Conservation (phyloP, 92 coral and sea anemone genomes). For the Epizoanthus scotinus region DNA sequence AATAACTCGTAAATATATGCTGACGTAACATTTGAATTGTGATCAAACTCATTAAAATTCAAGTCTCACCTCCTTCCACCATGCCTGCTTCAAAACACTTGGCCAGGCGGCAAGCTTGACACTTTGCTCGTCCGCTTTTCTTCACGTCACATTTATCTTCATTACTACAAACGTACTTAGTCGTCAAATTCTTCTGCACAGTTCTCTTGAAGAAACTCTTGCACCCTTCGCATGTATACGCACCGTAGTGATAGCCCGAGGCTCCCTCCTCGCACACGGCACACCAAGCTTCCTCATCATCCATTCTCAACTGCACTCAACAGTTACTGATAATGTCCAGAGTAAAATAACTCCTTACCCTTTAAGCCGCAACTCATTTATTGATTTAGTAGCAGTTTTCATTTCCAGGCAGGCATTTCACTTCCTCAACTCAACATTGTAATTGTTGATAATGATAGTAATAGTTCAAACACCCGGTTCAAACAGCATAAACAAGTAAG, state of each 20-base stretch:
- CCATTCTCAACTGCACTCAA: neutral
- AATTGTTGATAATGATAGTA: no score
- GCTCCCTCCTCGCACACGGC: constrained; percentile 87
- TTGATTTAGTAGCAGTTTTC: no score
- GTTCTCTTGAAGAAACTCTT: constrained; percentile 97
- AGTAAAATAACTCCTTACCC: no score
- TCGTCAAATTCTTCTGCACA: constrained; percentile 74
- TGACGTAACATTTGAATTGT: no score
- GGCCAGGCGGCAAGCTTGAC: constrained; percentile 89
- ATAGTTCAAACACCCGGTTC: no score
- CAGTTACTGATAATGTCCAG: neutral
- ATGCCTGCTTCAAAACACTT: constrained; percentile 91
- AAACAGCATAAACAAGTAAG: no score
- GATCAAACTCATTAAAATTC: no score
- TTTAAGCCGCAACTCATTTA: no score
- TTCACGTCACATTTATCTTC: constrained; percentile 73
- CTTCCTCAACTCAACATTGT: no score
- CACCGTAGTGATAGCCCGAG: constrained; percentile 97
- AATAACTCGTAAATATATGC: no score
- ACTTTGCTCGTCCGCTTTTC: constrained; percentile 79
- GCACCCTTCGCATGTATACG: constrained; percentile 96
- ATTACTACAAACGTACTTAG: constrained; percentile 72
- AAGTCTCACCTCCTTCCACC: constrained; percentile 85
- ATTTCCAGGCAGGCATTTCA: no score
- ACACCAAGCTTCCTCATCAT: constrained; percentile 59